Evolutionary conservation across 2,888 invertebrate species (phyloP), one percentile per base, ranked within the genome.

Genomic region (Apodemia zela): DNA sequence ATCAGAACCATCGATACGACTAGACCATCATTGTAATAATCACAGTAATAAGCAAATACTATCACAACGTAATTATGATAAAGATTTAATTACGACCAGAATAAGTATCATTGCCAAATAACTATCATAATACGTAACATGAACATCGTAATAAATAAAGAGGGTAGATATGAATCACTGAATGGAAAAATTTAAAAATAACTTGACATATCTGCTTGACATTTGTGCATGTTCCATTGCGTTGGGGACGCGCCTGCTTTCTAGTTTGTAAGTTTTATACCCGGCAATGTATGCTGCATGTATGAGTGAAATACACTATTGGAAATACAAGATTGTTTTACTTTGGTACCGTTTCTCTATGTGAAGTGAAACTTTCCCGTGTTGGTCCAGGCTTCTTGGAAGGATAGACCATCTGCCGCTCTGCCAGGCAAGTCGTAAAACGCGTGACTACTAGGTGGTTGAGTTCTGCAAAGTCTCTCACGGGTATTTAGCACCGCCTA

Each of bases 191-290:
- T 7, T 2, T 10, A 45, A 15, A 3, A 47, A 5, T n/a, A 15
- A 47, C 3, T 5, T 47, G 4, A 47, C n/a, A n/a, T 8, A 15
- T 6, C n/a, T n/a, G n/a, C n/a, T n/a, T n/a, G 45, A 47, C n/a
- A 1, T n/a, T 47, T n/a, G 15, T 51, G 11, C 1, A 11, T 51
- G 51, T 17, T n/a, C 3, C 10, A n/a, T 49, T 10, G 18, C 18
- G 15, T 49, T 49, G 10, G 49, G 49, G 51, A 21, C 33, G 10
- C 21, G 21, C 21, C 51, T 51, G 51, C 21, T 18, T 17, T 51
- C 21, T 51, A 51, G 51, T 11, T 51, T 21, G 3, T 51, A 51
- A 51, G 51, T 18, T 18, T 51, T 51, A 51, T 51, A 51, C 51
- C 21, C 11, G 11, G 51, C 21, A 51, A 51, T 51, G 18, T 51